Evolutionary conservation across 2,113 vertebrate species (phyloP), one percentile per base, ranked within the genome.

Genomic region (Salvelinus fontinalis): DNA sequence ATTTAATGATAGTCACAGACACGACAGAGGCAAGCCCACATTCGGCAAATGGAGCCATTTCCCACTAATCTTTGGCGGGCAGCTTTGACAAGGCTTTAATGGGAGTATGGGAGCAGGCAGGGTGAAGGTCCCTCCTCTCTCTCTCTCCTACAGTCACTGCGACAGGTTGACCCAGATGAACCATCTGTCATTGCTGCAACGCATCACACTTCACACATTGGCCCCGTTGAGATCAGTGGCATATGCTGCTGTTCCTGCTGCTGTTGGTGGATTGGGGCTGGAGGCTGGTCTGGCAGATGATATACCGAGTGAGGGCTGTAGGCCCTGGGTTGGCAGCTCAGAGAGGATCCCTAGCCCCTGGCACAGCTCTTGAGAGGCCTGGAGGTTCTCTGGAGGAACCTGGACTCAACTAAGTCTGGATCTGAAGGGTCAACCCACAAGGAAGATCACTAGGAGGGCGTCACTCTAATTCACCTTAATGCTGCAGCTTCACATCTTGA

Each of bases 81-180:
- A 77, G 84, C 77, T 82, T 78, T 87, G 73, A 79, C 81, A 88
- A 84, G n/a, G n/a, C n/a, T n/a, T 81, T 34, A 70, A 81, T 82
- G 34, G 72, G 70, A 18, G n/a, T 29, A 6, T 24, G n/a, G 70
- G 65, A 83, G 39, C 34, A 34, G 34, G 34, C 34, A 34, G 34
- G 34, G 34, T 34, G 80, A 81, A 57, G 66, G 66, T 83, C 27
- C 29, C 68, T 75, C 44, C 18, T 79, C 65, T 34, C 29, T 31
- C 31, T 73, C 71, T 79, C 83, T 79, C 80, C 39, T 71, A 48
- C 48, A 74, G 76, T 88, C 78, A 78, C 74, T 82, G 79, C 27
- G 31, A 76, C 80, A 84, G 81, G 85, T 82, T 89, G 88, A 91
- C 90, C 88, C 83, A 83, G 75, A 83, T 86, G 87, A 87, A 87